phyloP scores from a whole-genome alignment of 2,888 invertebrate genomes.

The Carabus problematicus region DNA sequence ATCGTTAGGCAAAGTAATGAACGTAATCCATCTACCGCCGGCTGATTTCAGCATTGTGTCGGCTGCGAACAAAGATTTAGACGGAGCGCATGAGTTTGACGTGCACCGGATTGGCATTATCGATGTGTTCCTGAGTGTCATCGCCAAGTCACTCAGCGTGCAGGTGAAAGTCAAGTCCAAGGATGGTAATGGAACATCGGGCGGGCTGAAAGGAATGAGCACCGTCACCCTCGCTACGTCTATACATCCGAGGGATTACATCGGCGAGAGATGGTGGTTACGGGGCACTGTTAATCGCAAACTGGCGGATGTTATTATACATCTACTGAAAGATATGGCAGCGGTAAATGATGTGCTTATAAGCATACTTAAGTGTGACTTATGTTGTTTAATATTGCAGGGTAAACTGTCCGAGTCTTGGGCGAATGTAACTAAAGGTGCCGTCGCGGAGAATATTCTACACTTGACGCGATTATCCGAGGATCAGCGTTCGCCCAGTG shows the following conservation, averaged over 20 bases:
- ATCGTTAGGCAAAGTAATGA: slow-evolving; percentile 78
- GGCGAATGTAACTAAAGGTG: slow-evolving; percentile 86
- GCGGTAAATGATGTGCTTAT: slow-evolving; percentile 81
- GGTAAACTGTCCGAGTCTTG: slow-evolving; percentile 86
- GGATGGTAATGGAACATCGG: slow-evolving; percentile 58
- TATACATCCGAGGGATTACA: slow-evolving; percentile 65
- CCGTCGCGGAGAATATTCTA: slow-evolving; percentile 85
- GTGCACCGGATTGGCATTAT: slow-evolving; percentile 75
- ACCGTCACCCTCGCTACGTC: slow-evolving; percentile 68
- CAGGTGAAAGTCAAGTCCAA: slow-evolving; percentile 85
- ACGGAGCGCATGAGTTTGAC: slow-evolving; percentile 61
- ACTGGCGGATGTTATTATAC: slow-evolving; percentile 87
- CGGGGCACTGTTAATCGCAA: slow-evolving; percentile 83
- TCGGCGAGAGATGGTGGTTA: slow-evolving; percentile 80
- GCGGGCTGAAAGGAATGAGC: slow-evolving; percentile 61
- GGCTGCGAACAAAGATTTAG: slow-evolving; percentile 60
- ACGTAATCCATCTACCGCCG: slow-evolving; percentile 74
- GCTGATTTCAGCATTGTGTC: slow-evolving; percentile 79
- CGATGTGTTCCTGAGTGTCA: slow-evolving; percentile 88
- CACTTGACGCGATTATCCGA: slow-evolving; percentile 84
- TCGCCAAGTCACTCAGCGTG: slow-evolving; percentile 89
- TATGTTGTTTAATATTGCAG: slow-evolving; percentile 66
- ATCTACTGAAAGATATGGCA: slow-evolving; percentile 90
- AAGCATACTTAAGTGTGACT: not conserved
- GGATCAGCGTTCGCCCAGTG: slow-evolving; percentile 73